Base-by-base conservation (phyloP, 2,888 invertebrate species). In the Cryptus armator region DNA sequence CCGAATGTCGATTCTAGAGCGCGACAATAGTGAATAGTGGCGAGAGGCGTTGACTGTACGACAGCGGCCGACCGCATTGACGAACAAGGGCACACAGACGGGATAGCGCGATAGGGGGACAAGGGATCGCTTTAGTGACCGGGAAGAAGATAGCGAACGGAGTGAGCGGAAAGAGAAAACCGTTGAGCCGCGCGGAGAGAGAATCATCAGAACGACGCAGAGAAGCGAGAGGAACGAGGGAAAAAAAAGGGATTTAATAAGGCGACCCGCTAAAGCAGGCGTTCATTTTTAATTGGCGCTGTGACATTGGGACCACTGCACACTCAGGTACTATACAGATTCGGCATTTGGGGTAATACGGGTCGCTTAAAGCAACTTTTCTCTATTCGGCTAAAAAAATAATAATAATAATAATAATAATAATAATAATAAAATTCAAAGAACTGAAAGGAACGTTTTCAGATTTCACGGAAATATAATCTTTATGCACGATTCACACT, bases 241-340 rank as follows among this genome's bases (percentile, higher is more conserved):
- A 29, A 37, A 51, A 48, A 80, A 75, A 72, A 62, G 64, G 81
- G 70, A 84, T 83, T 89, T 86, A 87, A 89, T 87, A 89, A 89
- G 88, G 84, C 86, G 74, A 87, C 68, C 86, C 86, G 84, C 81
- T 87, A 86, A 62, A 89, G 86, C 86, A 89, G 86, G 88, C 87
- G 86, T 88, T 88, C 89, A 87, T 88, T 90, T 89, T 90, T 89
- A 90, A 90, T 90, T 90, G 89, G 86, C 88, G 86, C 79, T 81
- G 86, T 88, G 90, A 90, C 90, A 89, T 90, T 90, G 89, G 88
- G 85, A 88, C 87, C 70, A 86, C 87, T 89, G 87, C 84, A 83
- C 85, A 84, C 87, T 84, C 87, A 81, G 85, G 85, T 85, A 81
- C 68, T 71, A 29, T 14, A 71, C 10, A 70, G 44, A 64, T 29